These are phyloP conservation scores for Choloepus didactylus DNA, from an alignment of 2,797 vertebrate genomes.

Conservation along the genomic window DNA sequence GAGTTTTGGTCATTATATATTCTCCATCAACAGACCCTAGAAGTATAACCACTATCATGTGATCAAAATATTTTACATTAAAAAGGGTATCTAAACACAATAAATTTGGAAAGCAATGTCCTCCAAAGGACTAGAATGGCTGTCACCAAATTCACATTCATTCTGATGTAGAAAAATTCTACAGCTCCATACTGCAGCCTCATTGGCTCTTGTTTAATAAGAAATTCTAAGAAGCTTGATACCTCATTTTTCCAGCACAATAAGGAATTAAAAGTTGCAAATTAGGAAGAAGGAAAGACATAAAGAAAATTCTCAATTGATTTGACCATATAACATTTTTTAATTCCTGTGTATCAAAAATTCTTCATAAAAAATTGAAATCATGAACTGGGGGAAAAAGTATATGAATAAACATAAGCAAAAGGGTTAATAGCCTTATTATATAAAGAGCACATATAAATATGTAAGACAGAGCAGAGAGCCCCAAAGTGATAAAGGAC, in stretches of 20 bases:
- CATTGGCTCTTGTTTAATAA: neutral
- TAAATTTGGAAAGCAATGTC: slow-evolving; percentile 23
- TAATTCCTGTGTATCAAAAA: neutral
- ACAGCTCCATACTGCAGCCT: neutral
- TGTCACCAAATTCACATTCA: neutral
- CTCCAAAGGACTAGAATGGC: neutral
- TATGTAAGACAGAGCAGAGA: neutral
- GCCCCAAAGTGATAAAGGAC: neutral
- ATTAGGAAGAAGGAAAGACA: neutral
- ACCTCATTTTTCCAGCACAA: neutral
- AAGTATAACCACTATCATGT: neutral
- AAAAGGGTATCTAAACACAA: slow-evolving; percentile 19
- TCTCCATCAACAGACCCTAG: neutral
- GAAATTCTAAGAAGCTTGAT: neutral
- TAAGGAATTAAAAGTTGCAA: neutral
- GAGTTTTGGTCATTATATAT: neutral
- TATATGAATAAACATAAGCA: neutral
- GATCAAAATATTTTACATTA: neutral
- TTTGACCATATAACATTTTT: neutral
- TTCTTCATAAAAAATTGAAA: slow-evolving; percentile 38
- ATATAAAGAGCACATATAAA: neutral
- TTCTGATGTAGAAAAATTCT: neutral
- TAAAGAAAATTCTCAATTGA: neutral
- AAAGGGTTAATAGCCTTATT: neutral
- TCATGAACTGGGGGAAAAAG: neutral